A percentile compares a stretch with the other conserved stretches of the same genome.
These are phyloP conservation scores for Drosophila kanekoi DNA, from an alignment of 2,888 invertebrate genomes.

Conservation along the genomic window DNA sequence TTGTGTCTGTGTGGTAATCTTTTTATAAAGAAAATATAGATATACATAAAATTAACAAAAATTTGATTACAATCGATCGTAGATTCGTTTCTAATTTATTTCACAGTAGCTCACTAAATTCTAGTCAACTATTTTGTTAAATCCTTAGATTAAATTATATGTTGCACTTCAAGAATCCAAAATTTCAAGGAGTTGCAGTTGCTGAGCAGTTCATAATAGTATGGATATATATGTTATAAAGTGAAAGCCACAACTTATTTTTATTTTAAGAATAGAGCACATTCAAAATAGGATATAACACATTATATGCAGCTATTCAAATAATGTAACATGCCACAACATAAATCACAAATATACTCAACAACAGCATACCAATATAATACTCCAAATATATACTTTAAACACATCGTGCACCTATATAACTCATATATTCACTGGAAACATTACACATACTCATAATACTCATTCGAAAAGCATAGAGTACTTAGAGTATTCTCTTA, in stretches of 20 bases:
- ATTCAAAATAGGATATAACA: conserved; percentile 9
- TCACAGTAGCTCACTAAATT: conserved; percentile 13
- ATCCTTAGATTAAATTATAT: conserved; percentile 23
- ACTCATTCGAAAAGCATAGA: conserved; percentile 2
- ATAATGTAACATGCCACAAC: conserved; percentile 6
- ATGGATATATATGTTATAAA: neutral
- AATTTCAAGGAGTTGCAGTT: conserved; percentile 4
- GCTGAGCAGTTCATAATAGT: conserved; percentile 6
- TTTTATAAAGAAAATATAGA: conserved; percentile 8
- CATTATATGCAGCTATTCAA: conserved; percentile 33
- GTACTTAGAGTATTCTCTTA: neutral
- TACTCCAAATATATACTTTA: too few relatives aligned
- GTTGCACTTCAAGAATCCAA: conserved; percentile 48
- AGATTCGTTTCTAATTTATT: conserved; percentile 21
- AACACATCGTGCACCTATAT: too few relatives aligned
- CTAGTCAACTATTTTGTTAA: conserved; percentile 2
- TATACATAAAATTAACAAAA: conserved; percentile 26
- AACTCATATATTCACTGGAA: conserved; percentile 5
- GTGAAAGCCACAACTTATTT: conserved; percentile 14
- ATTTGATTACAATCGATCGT: conserved; percentile 10
- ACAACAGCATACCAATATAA: neutral
- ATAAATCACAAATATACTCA: conserved; percentile 3
- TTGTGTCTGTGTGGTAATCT: conserved; percentile 45
- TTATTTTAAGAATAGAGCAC: conserved; percentile 35
- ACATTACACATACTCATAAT: conserved; percentile 21